Evolutionary conservation across 2,113 vertebrate genomes (phyloP).

Genomic region (Ictidomys tridecemlineatus): DNA sequence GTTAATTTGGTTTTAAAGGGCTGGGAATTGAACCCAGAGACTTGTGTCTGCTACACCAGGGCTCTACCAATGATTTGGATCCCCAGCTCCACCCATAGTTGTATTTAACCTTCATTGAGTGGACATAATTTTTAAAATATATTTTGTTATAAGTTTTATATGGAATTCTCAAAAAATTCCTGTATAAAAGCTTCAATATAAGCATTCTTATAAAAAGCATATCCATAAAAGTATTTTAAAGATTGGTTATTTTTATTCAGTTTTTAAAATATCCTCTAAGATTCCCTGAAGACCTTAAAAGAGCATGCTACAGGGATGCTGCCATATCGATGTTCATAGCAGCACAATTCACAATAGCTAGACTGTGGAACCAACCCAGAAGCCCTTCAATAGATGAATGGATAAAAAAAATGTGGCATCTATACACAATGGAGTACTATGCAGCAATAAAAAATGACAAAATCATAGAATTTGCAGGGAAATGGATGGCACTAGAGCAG

Average conservation of each 20-base stretch:
- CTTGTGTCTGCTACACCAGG: not conserved
- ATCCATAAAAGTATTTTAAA: constrained; percentile 28
- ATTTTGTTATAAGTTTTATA: constrained; percentile 12
- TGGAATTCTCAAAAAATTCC: not conserved
- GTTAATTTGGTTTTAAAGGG: not conserved
- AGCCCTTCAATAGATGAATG: too few species aligned
- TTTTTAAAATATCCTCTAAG: not conserved
- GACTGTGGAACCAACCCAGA: too few species aligned
- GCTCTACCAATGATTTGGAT: not conserved
- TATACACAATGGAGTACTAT: too few species aligned
- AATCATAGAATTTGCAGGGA: too few species aligned
- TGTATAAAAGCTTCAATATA: constrained; percentile 26
- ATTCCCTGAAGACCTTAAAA: too few species aligned
- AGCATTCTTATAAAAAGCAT: not conserved
- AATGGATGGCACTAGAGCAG: too few species aligned
- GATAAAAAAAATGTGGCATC: too few species aligned
- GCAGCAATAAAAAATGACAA: too few species aligned
- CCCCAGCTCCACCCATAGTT: not conserved
- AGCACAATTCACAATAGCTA: too few species aligned
- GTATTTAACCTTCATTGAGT: not conserved
- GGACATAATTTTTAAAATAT: not conserved
- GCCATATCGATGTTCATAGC: too few species aligned
- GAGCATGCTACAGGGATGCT: too few species aligned
- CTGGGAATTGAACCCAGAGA: not conserved
- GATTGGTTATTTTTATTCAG: not conserved